These are phyloP conservation scores for Laspeyria flexula DNA, from an alignment of 2,888 invertebrate species.

Conservation along the genomic window DNA sequence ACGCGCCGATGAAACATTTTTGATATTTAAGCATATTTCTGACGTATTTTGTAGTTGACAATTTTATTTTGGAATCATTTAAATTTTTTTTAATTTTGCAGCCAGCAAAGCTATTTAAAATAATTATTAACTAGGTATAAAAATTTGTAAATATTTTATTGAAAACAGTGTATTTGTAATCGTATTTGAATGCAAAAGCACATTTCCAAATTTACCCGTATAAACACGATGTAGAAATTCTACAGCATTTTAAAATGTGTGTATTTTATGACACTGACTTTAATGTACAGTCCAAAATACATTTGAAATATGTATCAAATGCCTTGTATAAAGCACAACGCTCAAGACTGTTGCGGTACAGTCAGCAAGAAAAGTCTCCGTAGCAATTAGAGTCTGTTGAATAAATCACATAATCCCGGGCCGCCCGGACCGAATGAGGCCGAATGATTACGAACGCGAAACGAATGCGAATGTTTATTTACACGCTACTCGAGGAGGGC, in stretches of 20 bases:
- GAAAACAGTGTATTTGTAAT: too few species aligned
- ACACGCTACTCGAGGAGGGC: conserved; percentile 50
- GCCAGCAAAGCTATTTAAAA: too few species aligned
- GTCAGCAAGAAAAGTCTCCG: conserved; percentile 39
- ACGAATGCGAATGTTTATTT: conserved; percentile 62
- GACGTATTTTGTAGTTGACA: too few species aligned
- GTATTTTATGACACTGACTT: neutral
- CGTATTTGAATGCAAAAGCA: too few species aligned
- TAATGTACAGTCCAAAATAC: neutral
- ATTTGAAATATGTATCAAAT: neutral
- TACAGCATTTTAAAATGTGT: neutral
- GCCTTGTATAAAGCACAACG: conserved; percentile 4
- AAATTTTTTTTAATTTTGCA: too few species aligned
- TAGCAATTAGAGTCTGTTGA: conserved; percentile 57
- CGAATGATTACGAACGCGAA: conserved; percentile 53
- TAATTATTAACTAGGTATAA: too few species aligned
- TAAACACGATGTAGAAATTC: too few species aligned
- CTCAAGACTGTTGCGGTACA: conserved; percentile 40
- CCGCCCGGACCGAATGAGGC: conserved; percentile 41
- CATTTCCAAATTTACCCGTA: too few species aligned
- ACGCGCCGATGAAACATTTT: conserved; percentile 41
- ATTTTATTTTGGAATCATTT: too few species aligned
- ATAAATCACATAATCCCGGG: conserved; percentile 58
- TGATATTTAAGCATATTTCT: conserved; percentile 47
- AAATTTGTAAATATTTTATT: too few species aligned